Base-by-base conservation (phyloP, 2,888 invertebrate species). In the Pediacus dermestoides region DNA sequence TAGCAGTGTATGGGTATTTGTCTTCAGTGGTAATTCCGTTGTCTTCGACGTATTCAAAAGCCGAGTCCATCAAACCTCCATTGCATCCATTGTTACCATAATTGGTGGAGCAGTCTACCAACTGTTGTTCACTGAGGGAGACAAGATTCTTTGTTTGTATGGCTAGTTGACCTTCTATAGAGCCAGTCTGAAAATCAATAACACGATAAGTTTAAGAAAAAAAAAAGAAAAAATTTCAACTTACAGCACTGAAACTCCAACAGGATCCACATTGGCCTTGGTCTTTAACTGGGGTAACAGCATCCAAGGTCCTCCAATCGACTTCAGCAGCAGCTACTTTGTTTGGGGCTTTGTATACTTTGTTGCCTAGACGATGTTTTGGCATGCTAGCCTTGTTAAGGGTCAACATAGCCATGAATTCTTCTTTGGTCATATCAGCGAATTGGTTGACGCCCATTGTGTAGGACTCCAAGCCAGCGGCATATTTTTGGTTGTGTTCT, bases 161-260 rank as follows among this genome's bases (percentile, higher is more conserved):
- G 57, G 64, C 73, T 45, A 71, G 63, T 42, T 74, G 73, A 7
- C 73, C 74, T 62, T 76, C 76, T 3, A 75, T 45, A 7, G 74
- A 64, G n/a, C 74, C 79, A 44, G 75, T 75, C 76, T 78, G 42
- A 16, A 53, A 52, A 33, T n/a, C n/a, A n/a, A n/a, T n/a, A n/a
- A n/a, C n/a, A n/a, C n/a, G n/a, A n/a, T n/a, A n/a, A n/a, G n/a
- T n/a, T n/a, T n/a, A n/a, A n/a, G n/a, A n/a, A n/a, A n/a, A n/a
- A n/a, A n/a, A n/a, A n/a, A n/a, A n/a, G 26, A 38, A 28, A 18
- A 32, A 15, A 21, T 13, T 12, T 31, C 16, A 8, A 30, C 68
- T 70, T 63, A 73, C 70, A n/a, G 77, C 61, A 53, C 76, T 76
- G 64, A 80, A 80, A 2, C 79, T 70, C 79, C 79, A 81, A 58